Evolutionary conservation across 2,797 vertebrate species (phyloP), one percentile per base, ranked within the genome.

Genomic region (Hoplostethus mediterraneus): DNA sequence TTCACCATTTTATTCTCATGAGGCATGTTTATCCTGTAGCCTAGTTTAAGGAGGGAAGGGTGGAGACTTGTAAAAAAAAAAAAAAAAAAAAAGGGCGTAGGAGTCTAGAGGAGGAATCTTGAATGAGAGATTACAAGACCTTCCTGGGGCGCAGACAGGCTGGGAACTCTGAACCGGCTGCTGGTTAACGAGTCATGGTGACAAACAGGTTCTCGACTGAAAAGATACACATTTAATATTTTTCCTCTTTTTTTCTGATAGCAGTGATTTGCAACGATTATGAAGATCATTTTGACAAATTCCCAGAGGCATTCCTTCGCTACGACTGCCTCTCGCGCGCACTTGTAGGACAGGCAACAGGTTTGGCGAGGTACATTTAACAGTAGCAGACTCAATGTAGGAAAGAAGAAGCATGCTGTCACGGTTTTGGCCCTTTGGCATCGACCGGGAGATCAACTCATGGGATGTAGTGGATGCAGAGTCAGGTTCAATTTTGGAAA

Each of bases 391-490:
- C 60, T 77, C 66, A 61, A 84, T 87, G 88, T 71, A 74, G 83
- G 78, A 65, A 30, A 65, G 74, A 80, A 86, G 89, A 81, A 93
- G 91, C 82, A 93, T 92, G 92, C 80, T 91, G 90, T 82, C 89
- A 60, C 30, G 63, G 74, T 88, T 82, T 72, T 47, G 85, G 76
- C 62, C 57, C 77, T 87, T 86, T 81, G 79, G 64, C 78, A 78
- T 57, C 67, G 79, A 84, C 87, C 88, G 90, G 91, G 89, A 91
- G 79, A 86, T 90, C 89, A 85, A 91, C 93, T 94, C 92, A 97
- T 97, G 96, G 96, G 96, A 96, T 95, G 95, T 95, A 93, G 96
- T 83, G 90, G 94, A 57, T 94, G 92, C 93, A 94, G 87, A 93
- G 90, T 92, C 84, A 92, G 93, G 87, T 81, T 92, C 87, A 94